Evolutionary conservation across 1,140 invertebrate genomes (phyloP).

Genomic region (Atopsyche davidsoni): DNA sequence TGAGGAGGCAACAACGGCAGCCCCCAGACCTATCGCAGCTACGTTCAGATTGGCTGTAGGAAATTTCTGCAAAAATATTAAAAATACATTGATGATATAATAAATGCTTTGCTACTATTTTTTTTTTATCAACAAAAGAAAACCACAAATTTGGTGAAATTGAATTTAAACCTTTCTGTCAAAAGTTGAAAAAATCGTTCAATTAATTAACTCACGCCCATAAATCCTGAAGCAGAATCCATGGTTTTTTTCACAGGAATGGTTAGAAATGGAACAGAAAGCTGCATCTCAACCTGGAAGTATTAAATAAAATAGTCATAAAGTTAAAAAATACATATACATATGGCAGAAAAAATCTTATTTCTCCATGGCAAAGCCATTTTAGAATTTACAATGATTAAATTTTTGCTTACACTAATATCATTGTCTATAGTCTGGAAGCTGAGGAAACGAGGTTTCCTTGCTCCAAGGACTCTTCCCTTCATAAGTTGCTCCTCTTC

Average conservation of each 20-base stretch:
- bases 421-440: constrained; percentile 36
- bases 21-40: constrained; percentile 35
- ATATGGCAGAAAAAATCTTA: no score
- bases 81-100: no score
- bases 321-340: constrained; percentile 1
- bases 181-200: no score
- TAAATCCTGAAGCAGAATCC: constrained; percentile 28
- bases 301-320: constrained; percentile 8
- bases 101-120: no score
- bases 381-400: not conserved
- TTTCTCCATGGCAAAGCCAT: no score
- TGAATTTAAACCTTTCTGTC: no score
- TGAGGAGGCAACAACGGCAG: constrained; percentile 34
- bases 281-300: constrained; percentile 43
- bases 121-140: no score
- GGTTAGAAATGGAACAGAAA: constrained; percentile 42
- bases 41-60: constrained; percentile 42
- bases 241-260: constrained; percentile 42
- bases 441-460: constrained; percentile 33
- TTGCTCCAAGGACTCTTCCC: constrained; percentile 18
- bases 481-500: constrained; percentile 29
- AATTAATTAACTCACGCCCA: constrained; percentile 20
- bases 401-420: constrained; percentile 22
- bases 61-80: constrained; percentile 35
- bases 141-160: no score